Base-by-base conservation (phyloP, 2,888 invertebrate species). In the Pristionchus maxplancki region DNA sequence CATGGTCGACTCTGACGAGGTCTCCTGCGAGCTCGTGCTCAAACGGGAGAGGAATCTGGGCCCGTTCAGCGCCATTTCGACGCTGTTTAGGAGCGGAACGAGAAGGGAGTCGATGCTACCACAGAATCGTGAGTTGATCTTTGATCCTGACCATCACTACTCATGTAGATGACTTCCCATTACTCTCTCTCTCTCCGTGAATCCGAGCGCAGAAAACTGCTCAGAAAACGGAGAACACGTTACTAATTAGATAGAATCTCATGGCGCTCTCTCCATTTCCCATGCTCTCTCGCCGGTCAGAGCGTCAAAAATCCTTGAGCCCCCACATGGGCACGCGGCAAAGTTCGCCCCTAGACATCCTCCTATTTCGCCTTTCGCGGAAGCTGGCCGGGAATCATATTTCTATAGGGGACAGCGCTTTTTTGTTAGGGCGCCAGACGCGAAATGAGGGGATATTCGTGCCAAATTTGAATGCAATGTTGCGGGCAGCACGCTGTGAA, bases 1-100 rank as follows among this genome's bases (percentile, higher is more conserved):
- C 82, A 83, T 83, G 50, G 53, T 83, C 24, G 82, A 83, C 34
- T 83, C 82, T 53, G 82, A 83, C 34, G 82, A 83, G 11, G 53
- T 53, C 50, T 83, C 82, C 15, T 53, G 82, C 17, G 82, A 53
- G 15, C 20, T 83, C 8, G 82, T 83, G 17, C 17, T 83, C 28
- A 50, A 81, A 17, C 15, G 71, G 28, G 78, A 78, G 6, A 24
- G n/a, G 13, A 78, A 13, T 11, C 24, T 28, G 48, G 37, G 40
- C 11, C 78, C 78, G 5, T 28, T 48, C n/a, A 37, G 9, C 40
- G 71, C 40, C 20, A 40, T 74, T 24, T 37, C 71, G 5, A 40
- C 17, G 4, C 34, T 74, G 34, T 40, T 74, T 9, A 15, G 28
- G 3, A 13, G 13, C 4, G 53, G 20, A 17, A 28, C 3, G 15